Percentiles rank a stretch among this genome's conserved stretches.
These are phyloP conservation scores for Drosophila nigromelanica DNA, from an alignment of 1,140 invertebrate genomes.

Conservation along the genomic window DNA sequence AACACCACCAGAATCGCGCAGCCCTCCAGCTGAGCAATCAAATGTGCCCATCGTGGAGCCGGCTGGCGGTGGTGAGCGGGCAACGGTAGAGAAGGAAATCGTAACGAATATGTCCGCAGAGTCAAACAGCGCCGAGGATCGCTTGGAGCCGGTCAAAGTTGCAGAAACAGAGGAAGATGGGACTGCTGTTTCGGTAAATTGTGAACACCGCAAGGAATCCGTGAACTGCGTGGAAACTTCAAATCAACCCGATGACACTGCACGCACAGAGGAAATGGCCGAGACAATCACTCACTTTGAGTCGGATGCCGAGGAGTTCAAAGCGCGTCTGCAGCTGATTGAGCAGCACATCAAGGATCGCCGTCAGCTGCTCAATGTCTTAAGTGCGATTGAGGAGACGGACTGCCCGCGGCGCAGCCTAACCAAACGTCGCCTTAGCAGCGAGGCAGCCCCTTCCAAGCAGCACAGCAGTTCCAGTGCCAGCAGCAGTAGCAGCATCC, in stretches of 20 bases:
- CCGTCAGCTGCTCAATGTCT: conserved; percentile 31
- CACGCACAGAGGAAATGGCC: neutral
- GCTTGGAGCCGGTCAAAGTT: neutral
- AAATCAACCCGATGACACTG: neutral
- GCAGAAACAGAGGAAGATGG: neutral
- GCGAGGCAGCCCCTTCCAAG: conserved; percentile 20
- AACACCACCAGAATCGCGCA: neutral
- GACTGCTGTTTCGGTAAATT: neutral
- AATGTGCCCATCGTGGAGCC: neutral
- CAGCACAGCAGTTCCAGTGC: conserved; percentile 24
- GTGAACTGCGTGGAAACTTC: neutral
- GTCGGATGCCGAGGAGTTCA: conserved; percentile 51
- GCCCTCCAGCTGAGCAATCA: neutral
- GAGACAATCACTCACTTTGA: conserved; percentile 60
- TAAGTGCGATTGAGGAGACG: conserved; percentile 30
- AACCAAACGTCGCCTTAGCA: conserved; percentile 45
- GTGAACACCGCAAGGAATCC: neutral
- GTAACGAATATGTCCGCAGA: neutral
- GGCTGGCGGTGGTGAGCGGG: neutral
- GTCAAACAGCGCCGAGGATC: neutral
- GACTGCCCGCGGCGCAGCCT: conserved; percentile 25
- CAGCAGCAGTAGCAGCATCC: conserved; percentile 40
- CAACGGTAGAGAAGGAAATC: neutral
- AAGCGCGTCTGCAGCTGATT: conserved; percentile 43
- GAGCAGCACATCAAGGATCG: conserved; percentile 45